Evolutionary conservation across 2,113 vertebrate genomes (phyloP).

Genomic region (Cyprichromis sp.): DNA sequence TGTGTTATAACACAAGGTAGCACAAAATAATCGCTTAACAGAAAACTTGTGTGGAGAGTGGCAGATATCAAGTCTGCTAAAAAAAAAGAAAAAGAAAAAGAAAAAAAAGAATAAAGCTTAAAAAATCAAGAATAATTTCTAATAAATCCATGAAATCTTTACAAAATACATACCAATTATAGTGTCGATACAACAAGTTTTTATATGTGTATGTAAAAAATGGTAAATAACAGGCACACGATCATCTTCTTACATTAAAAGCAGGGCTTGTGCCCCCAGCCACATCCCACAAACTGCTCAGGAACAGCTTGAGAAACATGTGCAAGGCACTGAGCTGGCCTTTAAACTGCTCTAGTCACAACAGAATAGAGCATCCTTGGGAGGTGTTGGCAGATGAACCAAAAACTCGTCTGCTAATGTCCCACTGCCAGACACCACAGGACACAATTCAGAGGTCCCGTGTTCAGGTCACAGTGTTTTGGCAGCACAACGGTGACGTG

Average conservation of each 20-base stretch:
- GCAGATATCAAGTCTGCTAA: not conserved
- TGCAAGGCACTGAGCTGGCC: not conserved
- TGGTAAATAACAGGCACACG: not conserved
- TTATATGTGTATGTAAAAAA: not conserved
- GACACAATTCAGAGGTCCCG: not conserved
- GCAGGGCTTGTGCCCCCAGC: not conserved
- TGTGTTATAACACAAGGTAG: not conserved
- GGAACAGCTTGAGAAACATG: not conserved
- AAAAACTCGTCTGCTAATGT: not conserved
- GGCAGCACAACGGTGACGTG: not conserved
- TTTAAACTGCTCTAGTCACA: not conserved
- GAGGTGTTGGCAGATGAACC: not conserved
- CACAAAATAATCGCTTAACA: not conserved
- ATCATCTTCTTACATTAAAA: not conserved
- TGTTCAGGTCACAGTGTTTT: not conserved
- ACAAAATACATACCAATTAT: not conserved
- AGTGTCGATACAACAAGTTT: not conserved
- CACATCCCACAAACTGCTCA: not conserved
- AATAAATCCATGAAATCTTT: not conserved
- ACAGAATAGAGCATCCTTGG: not conserved
- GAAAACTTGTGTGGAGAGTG: not conserved
- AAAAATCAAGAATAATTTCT: not conserved
- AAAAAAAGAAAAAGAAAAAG: fast-evolving
- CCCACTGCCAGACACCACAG: not conserved
- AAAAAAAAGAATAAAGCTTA: not conserved